Percentiles rank a stretch among this genome's conserved stretches.
phyloP scores from a whole-genome alignment of 1,140 invertebrate species.

The Drosophila albomicans region DNA sequence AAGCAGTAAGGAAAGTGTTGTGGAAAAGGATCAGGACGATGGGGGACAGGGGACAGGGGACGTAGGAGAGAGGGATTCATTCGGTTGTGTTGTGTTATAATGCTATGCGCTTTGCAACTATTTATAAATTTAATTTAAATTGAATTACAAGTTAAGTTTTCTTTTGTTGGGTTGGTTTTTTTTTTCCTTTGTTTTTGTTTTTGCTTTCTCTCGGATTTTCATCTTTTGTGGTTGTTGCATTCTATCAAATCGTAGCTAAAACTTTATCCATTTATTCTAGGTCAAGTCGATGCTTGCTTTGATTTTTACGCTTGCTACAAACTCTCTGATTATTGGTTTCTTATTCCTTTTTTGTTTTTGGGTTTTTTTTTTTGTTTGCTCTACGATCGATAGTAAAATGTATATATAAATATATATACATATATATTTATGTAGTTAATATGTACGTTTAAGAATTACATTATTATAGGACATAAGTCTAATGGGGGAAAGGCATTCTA shows the following conservation, averaged over 20 bases:
- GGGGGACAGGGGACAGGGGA: constrained; percentile 5
- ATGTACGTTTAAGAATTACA: constrained; percentile 81
- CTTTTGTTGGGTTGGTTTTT: constrained; percentile 16
- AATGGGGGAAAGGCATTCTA: constrained; percentile 63
- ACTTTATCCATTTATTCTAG: constrained; percentile 64
- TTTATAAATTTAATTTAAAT: constrained; percentile 83
- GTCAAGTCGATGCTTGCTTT: constrained; percentile 51
- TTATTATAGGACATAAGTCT: constrained; percentile 78
- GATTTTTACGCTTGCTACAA: constrained; percentile 72
- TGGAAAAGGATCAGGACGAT: neutral
- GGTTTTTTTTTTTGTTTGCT: constrained; percentile 55
- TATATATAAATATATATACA: constrained; percentile 74
- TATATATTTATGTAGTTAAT: constrained; percentile 74
- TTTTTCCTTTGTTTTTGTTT: neutral
- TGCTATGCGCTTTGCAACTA: constrained; percentile 79
- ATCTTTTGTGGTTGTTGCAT: constrained; percentile 49
- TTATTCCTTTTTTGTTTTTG: constrained; percentile 44
- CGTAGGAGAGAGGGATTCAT: constrained; percentile 33
- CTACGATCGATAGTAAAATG: constrained; percentile 82
- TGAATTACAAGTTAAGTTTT: constrained; percentile 72
- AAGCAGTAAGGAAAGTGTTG: constrained; percentile 31
- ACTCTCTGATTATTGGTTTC: constrained; percentile 52
- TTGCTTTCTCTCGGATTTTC: constrained; percentile 17
- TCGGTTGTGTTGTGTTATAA: constrained; percentile 50
- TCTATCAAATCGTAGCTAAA: constrained; percentile 74